phyloP scores from a whole-genome alignment of 2,888 invertebrate species.

The Criorhina ranunculi region DNA sequence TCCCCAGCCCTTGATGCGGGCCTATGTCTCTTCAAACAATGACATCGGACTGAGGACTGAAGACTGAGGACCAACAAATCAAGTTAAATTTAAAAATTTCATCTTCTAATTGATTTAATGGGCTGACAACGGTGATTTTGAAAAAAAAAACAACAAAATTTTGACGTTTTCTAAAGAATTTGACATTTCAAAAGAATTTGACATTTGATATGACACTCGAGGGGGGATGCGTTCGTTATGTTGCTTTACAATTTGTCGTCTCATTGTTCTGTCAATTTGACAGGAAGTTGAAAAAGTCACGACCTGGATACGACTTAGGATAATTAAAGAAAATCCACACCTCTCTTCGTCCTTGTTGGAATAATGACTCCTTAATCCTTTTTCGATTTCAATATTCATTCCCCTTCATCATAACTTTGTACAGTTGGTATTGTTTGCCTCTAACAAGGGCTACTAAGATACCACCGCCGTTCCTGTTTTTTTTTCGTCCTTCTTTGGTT shows the following conservation, averaged over 20 bases:
- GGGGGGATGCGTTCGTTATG: background rate
- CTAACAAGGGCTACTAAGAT: background rate
- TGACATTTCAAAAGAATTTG: conserved; percentile 21
- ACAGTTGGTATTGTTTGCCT: background rate
- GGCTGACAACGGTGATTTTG: conserved; percentile 9
- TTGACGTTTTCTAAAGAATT: conserved; percentile 12
- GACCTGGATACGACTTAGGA: no score
- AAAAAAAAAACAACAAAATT: background rate
- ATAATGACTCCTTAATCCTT: conserved; percentile 67
- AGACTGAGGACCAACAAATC: conserved; percentile 38
- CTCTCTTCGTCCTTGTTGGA: conserved; percentile 11
- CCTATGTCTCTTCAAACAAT: background rate
- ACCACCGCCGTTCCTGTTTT: background rate
- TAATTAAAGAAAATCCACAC: conserved; percentile 61
- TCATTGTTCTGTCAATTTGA: conserved; percentile 6
- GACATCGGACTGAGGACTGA: conserved; percentile 34
- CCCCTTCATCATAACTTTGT: conserved; percentile 43
- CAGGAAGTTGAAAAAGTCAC: conserved; percentile 43
- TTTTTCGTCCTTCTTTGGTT: conserved; percentile 39
- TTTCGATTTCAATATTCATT: conserved; percentile 50
- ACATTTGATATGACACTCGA: conserved; percentile 25
- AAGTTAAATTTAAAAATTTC: conserved; percentile 27
- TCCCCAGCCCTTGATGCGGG: conserved; percentile 55
- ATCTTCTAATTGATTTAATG: conserved; percentile 47
- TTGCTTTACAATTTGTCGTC: background rate